Evolutionary conservation across 2,113 vertebrate genomes (phyloP), one percentile per base, ranked within the genome.

Genomic region (Amazona guildingii): DNA sequence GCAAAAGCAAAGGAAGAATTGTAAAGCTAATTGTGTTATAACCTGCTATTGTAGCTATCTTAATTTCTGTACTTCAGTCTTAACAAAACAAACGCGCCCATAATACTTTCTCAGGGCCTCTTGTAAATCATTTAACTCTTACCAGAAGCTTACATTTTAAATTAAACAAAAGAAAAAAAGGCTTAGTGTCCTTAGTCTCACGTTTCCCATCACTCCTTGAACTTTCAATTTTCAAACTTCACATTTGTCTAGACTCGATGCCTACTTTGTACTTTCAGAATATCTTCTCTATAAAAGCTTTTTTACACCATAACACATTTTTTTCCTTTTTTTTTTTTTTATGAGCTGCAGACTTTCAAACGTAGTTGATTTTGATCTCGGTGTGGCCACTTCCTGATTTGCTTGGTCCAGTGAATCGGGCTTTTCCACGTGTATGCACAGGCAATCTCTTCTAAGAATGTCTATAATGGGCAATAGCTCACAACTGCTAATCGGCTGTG

Each of bases 391-490:
- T 77, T 66, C n/a, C 57, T 46, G 51, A 72, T 70, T 68, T 64
- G 27, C 55, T 48, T 31, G 72, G 67, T 46, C 4, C 43, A 44
- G 15, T 54, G 63, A 83, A 67, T 63, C 33, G 52, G 29, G 83
- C 35, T 91, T 64, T 83, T 84, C 63, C 44, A 41, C 52, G 8
- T 43, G 43, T 28, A 21, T 73, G 48, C 54, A 48, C 28, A 55
- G 29, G 27, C 35, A 66, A 11, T 52, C 24, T 88, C 23, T 69
- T 80, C 41, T 80, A 80, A 91, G 75, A 80, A 77, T 29, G 44
- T n/a, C 17, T 88, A 1, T 87, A 91, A 95, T 95, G 87, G 70
- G 62, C 93, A 72, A 92, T 89, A 92, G 28, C 70, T 94, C 69
- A 93, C 75, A 90, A 77, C 63, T 80, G 74, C 72, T 89, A 96